Base-by-base conservation (phyloP, 2,113 vertebrate genomes). In the Falcunculus frontatus region DNA sequence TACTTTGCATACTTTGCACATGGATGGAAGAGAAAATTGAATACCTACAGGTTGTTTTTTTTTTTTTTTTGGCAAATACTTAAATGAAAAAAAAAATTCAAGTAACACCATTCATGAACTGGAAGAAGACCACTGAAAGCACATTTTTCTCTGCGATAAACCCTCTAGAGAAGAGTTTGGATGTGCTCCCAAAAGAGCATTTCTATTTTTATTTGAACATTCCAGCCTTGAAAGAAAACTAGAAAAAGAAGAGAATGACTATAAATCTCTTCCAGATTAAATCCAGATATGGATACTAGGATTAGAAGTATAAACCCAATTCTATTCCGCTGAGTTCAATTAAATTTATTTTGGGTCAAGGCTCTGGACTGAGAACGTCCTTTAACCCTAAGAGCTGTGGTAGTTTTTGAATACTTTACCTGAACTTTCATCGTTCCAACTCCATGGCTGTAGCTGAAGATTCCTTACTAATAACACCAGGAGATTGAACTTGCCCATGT, bases 401-500 rank as follows among this genome's bases (percentile, higher is more conserved):
- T 41, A 59, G 46, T 44, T 17, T 23, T 80, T 39, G 37, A 52
- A n/a, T 84, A 72, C 41, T 87, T 87, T 60, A 42, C 29, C 17
- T 23, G 25, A 39, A 59, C 19, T 42, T 79, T 64, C 23, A 37
- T 1, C 5, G 7, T 75, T 80, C 20, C 14, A 57, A 13, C 12
- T 84, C 56, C 8, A 10, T 1, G 1, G 16, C 21, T 64, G 19
- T 57, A 6, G 4, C 16, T n/a, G 55, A 86, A 17, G 27, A 63
- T 81, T 93, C 39, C 47, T 90, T 47, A 7, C 27, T 73, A 17
- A 39, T 52, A 53, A 30, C 20, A n/a, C 13, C 52, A 64, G 42
- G 13, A 80, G 16, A 42, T 60, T 4, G 5, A 81, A 55, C 42
- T 47, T 4, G 1, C 5, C 15, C 1, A 1, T 59, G 4, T 84